Percentiles rank a stretch among this genome's conserved stretches.
Evolutionary conservation across 2,113 vertebrate genomes (phyloP).

Genomic region (Enhydra lutris): DNA sequence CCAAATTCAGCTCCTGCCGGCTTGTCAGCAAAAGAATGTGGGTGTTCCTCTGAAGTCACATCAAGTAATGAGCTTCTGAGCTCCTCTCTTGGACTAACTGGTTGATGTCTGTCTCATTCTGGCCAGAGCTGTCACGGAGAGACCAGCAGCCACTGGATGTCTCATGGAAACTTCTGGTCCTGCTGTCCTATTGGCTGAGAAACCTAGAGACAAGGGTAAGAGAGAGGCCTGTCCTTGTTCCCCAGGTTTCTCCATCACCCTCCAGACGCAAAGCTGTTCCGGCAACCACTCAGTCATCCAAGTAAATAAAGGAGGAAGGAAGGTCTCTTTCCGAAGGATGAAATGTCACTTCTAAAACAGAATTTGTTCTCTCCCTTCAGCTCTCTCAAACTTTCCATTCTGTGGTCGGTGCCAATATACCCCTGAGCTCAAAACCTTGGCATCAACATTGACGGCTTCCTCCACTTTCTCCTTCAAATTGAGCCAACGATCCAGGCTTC

Average conservation of each 20-base stretch:
- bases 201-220: background rate
- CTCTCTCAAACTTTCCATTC: background rate
- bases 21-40: background rate
- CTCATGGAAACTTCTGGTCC: background rate
- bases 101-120: background rate
- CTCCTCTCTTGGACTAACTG: background rate
- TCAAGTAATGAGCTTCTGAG: background rate
- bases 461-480: background rate
- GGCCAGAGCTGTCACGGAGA: background rate
- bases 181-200: background rate
- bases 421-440: background rate
- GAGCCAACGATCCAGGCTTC: background rate
- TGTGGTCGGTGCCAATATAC: background rate
- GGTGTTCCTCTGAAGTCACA: background rate
- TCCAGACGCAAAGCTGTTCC: background rate
- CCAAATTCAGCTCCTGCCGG: background rate
- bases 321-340: background rate
- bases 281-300: background rate
- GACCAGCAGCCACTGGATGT: background rate
- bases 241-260: background rate
- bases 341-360: background rate
- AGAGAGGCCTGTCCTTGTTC: background rate
- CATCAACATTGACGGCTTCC: background rate
- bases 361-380: background rate
- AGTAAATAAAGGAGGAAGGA: background rate